These are phyloP conservation scores for Liasis olivaceus DNA, from an alignment of 2,797 vertebrate genomes.

Conservation along the genomic window DNA sequence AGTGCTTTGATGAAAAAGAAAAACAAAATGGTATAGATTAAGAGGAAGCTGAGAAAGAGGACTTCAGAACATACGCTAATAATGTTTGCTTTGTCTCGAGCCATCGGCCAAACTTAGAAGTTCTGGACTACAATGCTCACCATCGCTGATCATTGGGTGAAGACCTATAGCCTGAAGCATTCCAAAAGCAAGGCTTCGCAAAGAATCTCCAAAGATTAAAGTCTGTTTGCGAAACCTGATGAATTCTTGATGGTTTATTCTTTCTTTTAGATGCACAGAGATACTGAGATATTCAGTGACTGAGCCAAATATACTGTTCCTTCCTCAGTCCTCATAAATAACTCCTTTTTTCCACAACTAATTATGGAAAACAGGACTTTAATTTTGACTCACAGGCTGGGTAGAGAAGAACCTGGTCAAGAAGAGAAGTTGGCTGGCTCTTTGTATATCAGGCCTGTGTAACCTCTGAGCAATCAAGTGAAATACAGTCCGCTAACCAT, in stretches of 20 bases:
- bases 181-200: background rate
- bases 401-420: background rate
- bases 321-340: background rate
- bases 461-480: background rate
- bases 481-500: background rate
- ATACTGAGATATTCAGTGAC: background rate
- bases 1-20: background rate
- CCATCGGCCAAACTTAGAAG: background rate
- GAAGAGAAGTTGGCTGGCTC: background rate
- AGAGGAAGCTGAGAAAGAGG: background rate
- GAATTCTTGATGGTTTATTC: constrained; percentile 9
- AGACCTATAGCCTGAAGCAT: background rate
- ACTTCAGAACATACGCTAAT: background rate
- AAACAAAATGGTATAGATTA: background rate
- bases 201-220: background rate
- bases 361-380: background rate
- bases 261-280: background rate
- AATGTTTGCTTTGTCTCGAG: background rate
- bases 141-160: background rate
- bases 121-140: background rate
- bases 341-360: background rate
- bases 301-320: background rate
- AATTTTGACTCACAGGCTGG: background rate
- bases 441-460: background rate
- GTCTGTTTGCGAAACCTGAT: background rate